A percentile compares a stretch with the other conserved stretches of the same genome.
phyloP scores from a whole-genome alignment of 2,888 invertebrate genomes.

The Loripinus fragilis region DNA sequence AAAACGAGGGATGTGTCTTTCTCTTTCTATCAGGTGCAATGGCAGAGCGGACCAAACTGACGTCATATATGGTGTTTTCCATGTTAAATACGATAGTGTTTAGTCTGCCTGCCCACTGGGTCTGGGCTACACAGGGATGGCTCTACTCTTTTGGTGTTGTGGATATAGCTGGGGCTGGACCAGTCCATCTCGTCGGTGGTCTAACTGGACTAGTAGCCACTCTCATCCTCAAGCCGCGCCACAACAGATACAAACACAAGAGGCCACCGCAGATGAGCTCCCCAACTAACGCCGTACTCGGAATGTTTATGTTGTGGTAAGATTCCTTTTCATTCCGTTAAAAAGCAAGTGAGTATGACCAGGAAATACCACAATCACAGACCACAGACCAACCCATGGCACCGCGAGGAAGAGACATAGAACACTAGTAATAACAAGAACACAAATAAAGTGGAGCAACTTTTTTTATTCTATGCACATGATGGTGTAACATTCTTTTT shows the following conservation, averaged over 20 bases:
- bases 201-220: slow-evolving; percentile 93
- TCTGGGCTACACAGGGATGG: slow-evolving; percentile 90
- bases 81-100: slow-evolving; percentile 94
- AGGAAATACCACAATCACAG: too few relatives aligned
- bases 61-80: slow-evolving; percentile 88
- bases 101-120: slow-evolving; percentile 91
- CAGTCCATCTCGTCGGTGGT: slow-evolving; percentile 93
- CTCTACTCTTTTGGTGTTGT: slow-evolving; percentile 93
- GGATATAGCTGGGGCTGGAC: slow-evolving; percentile 93
- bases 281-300: slow-evolving; percentile 77
- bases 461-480: too few relatives aligned
- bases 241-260: slow-evolving; percentile 55
- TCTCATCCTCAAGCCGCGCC: slow-evolving; percentile 93
- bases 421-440: too few relatives aligned
- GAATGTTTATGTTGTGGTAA: slow-evolving; percentile 80
- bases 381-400: too few relatives aligned
- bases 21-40: slow-evolving; percentile 88
- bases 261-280: slow-evolving; percentile 70
- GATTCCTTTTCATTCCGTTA: too few relatives aligned
- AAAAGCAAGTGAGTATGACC: too few relatives aligned
- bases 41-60: slow-evolving; percentile 88
- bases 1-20: too few relatives aligned
- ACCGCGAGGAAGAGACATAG: too few relatives aligned
- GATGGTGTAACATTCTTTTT: too few relatives aligned
- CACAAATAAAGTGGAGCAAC: too few relatives aligned